phyloP scores from a whole-genome alignment of 2,113 vertebrate genomes.

The Rhagologus leucostigma region DNA sequence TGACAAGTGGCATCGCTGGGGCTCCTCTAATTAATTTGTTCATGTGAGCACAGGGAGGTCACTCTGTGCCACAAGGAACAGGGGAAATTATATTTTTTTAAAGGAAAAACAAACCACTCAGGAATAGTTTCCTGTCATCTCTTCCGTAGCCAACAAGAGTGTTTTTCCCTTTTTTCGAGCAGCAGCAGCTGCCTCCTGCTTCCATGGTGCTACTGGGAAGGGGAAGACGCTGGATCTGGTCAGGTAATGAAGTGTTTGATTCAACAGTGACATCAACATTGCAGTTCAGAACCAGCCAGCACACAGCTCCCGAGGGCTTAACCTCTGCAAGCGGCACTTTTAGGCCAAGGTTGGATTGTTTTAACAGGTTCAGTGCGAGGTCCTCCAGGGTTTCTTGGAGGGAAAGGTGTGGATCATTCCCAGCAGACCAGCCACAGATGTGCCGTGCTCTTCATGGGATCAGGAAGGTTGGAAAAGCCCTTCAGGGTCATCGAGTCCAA shows the following conservation, averaged over 20 bases:
- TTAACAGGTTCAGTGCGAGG: background rate
- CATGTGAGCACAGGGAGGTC: background rate
- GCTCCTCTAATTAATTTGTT: background rate
- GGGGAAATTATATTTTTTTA: background rate
- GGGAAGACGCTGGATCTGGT: background rate
- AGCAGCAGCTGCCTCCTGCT: background rate
- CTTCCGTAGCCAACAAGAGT: fast-evolving
- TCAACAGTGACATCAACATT: background rate
- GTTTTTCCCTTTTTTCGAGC: background rate
- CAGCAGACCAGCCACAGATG: background rate
- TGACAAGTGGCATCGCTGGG: background rate
- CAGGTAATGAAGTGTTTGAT: background rate
- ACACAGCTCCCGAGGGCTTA: background rate
- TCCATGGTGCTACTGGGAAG: fast-evolving
- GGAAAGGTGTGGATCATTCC: background rate
- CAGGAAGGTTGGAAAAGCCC: background rate
- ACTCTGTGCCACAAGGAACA: background rate
- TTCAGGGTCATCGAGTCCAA: too few relatives aligned
- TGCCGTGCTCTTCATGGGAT: fast-evolving
- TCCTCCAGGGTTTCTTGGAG: background rate
- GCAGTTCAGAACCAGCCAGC: background rate
- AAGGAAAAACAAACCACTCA: background rate
- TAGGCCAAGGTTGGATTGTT: background rate
- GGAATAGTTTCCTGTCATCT: background rate
- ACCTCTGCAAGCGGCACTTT: background rate